Evolutionary conservation across 2,113 vertebrate species (phyloP).

Genomic region (Zosterops lateralis): DNA sequence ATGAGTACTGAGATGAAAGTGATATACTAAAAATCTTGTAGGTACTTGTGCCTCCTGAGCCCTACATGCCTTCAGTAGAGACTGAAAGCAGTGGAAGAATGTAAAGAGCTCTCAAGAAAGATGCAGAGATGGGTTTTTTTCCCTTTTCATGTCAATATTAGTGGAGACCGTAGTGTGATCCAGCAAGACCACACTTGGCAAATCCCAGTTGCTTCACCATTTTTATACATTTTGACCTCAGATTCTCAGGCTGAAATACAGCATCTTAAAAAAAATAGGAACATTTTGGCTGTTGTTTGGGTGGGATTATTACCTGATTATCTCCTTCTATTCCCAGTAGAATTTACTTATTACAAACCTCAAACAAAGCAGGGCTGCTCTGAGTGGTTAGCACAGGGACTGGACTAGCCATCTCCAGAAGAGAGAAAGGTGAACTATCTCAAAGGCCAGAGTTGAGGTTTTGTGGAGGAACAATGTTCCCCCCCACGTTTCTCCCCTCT

Average conservation of each 20-base stretch:
- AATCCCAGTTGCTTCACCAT: neutral
- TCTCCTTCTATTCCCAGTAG: neutral
- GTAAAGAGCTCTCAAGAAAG: neutral
- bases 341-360: neutral
- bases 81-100: neutral
- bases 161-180: neutral
- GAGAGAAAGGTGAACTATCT: neutral
- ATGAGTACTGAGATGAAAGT: constrained; percentile 16
- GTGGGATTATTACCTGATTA: neutral
- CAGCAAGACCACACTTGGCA: neutral
- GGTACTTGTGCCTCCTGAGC: constrained; percentile 26
- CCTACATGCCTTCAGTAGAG: neutral
- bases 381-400: neutral
- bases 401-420: neutral
- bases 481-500: neutral
- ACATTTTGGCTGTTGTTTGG: neutral
- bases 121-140: neutral
- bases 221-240: neutral
- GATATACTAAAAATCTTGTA: constrained; percentile 4
- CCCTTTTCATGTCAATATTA: neutral
- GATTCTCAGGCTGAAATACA: neutral
- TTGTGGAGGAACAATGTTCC: neutral
- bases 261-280: neutral
- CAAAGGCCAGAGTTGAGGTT: neutral
- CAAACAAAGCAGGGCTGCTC: fast-evolving